Percentiles rank a stretch among this genome's conserved stretches.
phyloP scores from a whole-genome alignment of 2,113 vertebrate species.

The Tetrao urogallus region DNA sequence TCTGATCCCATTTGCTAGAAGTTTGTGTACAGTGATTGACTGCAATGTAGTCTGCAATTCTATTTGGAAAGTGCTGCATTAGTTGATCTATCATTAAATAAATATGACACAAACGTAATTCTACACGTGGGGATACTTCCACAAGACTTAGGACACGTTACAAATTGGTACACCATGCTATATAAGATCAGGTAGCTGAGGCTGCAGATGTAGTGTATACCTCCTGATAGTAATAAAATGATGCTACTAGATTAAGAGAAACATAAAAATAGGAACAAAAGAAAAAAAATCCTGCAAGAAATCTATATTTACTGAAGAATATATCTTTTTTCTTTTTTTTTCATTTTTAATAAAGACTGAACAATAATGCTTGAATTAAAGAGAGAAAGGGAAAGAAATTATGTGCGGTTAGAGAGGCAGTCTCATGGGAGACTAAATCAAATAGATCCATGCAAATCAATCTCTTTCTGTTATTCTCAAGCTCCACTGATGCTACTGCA shows the following conservation, averaged over 20 bases:
- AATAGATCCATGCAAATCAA: background rate
- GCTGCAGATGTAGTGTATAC: background rate
- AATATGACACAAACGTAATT: conserved; percentile 55
- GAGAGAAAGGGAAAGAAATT: background rate
- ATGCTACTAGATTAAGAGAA: background rate
- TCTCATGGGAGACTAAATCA: background rate
- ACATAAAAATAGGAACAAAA: background rate
- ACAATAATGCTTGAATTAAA: background rate
- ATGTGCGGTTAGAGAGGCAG: background rate
- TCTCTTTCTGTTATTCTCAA: background rate
- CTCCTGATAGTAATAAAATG: background rate
- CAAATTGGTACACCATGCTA: conserved; percentile 10
- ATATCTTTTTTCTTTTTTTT: background rate
- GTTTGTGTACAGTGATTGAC: background rate
- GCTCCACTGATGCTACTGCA: background rate
- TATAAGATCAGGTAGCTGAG: conserved; percentile 42
- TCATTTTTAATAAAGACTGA: background rate
- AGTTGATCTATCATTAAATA: conserved; percentile 64
- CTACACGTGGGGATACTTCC: background rate
- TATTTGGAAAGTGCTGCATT: conserved; percentile 11
- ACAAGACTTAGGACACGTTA: conserved; percentile 16
- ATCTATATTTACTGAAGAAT: background rate
- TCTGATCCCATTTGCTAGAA: background rate
- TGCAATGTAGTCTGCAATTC: background rate
- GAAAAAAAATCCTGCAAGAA: background rate